Percentiles rank a stretch among this genome's conserved stretches.
Evolutionary conservation across 2,113 vertebrate species (phyloP).

Genomic region (Elgaria multicarinata): DNA sequence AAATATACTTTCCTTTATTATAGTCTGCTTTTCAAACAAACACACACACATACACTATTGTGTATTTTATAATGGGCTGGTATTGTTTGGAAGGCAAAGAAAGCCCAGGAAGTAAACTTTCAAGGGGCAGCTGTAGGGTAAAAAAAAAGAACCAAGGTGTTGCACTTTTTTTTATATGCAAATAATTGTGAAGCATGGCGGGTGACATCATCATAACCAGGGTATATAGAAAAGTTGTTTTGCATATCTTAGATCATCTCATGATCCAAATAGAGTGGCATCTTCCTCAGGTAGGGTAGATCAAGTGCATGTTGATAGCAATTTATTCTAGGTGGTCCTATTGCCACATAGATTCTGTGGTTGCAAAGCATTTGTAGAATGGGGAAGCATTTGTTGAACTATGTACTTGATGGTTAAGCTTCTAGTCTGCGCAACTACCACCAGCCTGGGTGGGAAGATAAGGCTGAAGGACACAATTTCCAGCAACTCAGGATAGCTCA

Average conservation of each 20-base stretch:
- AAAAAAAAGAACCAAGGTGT: background rate
- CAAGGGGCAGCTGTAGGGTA: background rate
- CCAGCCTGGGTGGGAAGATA: background rate
- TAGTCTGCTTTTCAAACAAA: background rate
- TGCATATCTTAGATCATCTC: background rate
- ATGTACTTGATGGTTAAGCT: background rate
- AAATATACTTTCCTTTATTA: background rate
- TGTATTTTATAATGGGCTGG: background rate
- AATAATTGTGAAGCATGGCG: background rate
- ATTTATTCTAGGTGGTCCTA: background rate
- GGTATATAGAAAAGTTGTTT: background rate
- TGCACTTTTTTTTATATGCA: background rate
- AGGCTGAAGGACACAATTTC: background rate
- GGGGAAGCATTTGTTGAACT: background rate
- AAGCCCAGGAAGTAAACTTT: background rate
- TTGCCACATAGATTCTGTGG: background rate
- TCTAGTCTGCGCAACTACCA: background rate
- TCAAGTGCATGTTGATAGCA: background rate
- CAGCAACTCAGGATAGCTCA: background rate
- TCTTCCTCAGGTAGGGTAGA: constrained; percentile 11
- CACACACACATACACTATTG: background rate
- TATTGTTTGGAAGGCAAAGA: background rate
- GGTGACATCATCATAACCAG: too few relatives aligned
- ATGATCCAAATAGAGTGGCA: background rate
- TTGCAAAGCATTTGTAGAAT: background rate